phyloP scores from a whole-genome alignment of 2,888 invertebrate species.

The Heliconius erato region DNA sequence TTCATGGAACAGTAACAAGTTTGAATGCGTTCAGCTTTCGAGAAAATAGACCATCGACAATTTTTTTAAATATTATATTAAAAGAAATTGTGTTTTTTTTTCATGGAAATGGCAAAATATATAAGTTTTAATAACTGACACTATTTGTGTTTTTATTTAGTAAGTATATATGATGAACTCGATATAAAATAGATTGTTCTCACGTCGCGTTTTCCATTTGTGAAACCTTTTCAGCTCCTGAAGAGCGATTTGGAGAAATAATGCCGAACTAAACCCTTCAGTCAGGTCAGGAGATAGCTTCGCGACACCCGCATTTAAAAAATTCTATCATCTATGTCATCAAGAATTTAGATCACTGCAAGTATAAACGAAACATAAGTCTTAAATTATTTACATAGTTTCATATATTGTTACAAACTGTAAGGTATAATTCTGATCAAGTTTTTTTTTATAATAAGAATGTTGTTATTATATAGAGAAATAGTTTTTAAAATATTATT shows the following conservation, averaged over 20 bases:
- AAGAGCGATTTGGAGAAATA: constrained; percentile 40
- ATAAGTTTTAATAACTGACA: neutral
- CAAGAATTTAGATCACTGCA: constrained; percentile 17
- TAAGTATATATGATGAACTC: neutral
- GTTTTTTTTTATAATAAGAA: neutral
- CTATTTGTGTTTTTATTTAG: neutral
- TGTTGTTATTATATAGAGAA: too few species aligned
- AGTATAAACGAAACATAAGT: neutral
- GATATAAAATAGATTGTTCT: constrained; percentile 20
- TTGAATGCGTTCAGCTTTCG: constrained; percentile 40
- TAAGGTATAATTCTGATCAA: neutral
- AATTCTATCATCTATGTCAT: constrained; percentile 26
- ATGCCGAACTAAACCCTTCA: constrained; percentile 35
- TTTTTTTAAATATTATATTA: constrained; percentile 13
- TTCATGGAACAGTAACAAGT: constrained; percentile 45
- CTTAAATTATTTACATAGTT: too few species aligned
- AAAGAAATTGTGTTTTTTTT: too few species aligned
- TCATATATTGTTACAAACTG: neutral
- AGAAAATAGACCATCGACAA: constrained; percentile 35
- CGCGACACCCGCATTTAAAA: constrained; percentile 20
- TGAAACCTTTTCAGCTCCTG: constrained; percentile 42
- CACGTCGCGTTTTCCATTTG: constrained; percentile 36
- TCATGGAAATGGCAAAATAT: neutral
- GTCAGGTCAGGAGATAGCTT: constrained; percentile 35
- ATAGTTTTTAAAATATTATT: too few species aligned